A percentile compares a stretch with the other conserved stretches of the same genome.
phyloP scores from a whole-genome alignment of 2,113 vertebrate genomes.

The Tiliqua scincoides region DNA sequence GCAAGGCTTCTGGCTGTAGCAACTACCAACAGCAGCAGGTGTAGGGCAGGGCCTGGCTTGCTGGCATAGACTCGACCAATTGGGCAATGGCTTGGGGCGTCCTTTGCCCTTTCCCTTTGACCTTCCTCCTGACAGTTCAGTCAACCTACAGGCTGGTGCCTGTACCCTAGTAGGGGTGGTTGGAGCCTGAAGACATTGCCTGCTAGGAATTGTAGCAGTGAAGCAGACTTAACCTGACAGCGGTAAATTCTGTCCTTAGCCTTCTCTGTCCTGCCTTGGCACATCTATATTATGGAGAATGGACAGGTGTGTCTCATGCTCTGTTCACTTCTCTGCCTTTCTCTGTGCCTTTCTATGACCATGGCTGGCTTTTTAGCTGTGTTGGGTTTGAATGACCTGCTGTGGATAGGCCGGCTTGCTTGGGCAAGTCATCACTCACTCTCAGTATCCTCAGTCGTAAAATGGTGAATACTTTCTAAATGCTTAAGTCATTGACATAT shows the following conservation, averaged over 20 bases:
- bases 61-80: neutral
- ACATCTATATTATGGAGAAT: too few relatives aligned
- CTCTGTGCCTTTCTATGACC: too few relatives aligned
- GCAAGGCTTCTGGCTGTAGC: too few relatives aligned
- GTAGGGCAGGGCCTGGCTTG: neutral
- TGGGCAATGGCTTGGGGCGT: neutral
- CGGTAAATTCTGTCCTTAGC: neutral
- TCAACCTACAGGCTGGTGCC: neutral
- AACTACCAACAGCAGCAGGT: too few relatives aligned
- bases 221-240: neutral
- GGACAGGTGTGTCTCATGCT: too few relatives aligned
- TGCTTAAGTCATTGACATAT: neutral
- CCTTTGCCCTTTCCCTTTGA: neutral
- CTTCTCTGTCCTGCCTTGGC: too few relatives aligned
- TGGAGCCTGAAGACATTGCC: neutral
- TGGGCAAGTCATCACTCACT: too few relatives aligned
- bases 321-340: too few relatives aligned
- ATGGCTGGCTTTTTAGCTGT: too few relatives aligned
- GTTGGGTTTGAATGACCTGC: too few relatives aligned
- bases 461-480: neutral
- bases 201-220: neutral
- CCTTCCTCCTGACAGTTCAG: neutral
- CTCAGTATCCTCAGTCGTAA: neutral
- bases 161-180: neutral
- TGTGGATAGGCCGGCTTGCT: too few relatives aligned